Conservation (phyloP, 2,888 invertebrate genomes). For the Mimachlamys varia region DNA sequence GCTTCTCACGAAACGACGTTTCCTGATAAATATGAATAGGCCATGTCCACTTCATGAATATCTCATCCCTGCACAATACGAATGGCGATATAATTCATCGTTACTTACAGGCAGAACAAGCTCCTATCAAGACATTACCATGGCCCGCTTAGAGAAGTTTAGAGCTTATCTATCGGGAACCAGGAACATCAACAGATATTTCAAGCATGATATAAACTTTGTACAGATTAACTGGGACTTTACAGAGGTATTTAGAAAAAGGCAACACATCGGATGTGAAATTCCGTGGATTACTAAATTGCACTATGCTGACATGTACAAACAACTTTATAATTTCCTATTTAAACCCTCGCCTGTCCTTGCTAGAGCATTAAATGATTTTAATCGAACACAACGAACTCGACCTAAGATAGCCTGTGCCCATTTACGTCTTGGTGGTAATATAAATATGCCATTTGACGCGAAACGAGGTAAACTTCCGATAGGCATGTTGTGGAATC, state of each 20-base stretch:
- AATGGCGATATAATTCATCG: background rate
- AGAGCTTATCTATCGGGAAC: background rate
- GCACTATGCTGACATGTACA: background rate
- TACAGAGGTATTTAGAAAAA: background rate
- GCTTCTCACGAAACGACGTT: too few species aligned
- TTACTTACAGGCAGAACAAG: background rate
- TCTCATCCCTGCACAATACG: background rate
- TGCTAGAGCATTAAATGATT: background rate
- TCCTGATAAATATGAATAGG: too few species aligned
- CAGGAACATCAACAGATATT: background rate
- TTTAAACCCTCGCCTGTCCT: background rate
- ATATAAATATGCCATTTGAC: background rate
- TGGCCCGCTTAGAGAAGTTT: background rate
- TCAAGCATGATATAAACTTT: background rate
- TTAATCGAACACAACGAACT: background rate
- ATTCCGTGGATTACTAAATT: background rate
- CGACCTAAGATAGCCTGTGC: background rate
- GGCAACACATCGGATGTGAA: background rate
- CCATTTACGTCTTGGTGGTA: background rate
- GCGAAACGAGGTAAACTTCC: background rate
- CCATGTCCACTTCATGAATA: background rate
- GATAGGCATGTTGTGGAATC: background rate
- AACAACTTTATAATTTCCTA: background rate
- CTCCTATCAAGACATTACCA: background rate
- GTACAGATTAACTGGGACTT: background rate